Evolutionary conservation across 2,113 vertebrate genomes (phyloP).

Genomic region (Piprites chloris): DNA sequence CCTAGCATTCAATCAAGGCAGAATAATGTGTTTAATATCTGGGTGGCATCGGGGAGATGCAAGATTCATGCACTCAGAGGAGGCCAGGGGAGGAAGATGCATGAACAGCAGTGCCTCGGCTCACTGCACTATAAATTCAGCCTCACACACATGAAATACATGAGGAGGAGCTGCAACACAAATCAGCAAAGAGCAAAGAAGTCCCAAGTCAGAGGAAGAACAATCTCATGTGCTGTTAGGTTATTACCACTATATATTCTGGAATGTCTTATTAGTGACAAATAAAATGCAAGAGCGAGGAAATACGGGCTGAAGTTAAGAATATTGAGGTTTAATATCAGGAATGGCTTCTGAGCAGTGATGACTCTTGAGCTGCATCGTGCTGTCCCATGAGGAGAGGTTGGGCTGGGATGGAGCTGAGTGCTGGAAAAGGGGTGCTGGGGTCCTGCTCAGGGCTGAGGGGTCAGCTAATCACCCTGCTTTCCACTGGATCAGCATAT

Average conservation of each 20-base stretch:
- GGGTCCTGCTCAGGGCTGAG: not conserved
- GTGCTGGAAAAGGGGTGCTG: not conserved
- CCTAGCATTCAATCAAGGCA: conserved; percentile 60
- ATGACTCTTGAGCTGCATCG: not conserved
- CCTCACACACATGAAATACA: not conserved
- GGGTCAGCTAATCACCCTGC: not conserved
- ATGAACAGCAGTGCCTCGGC: conserved; percentile 9
- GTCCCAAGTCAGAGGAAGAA: not conserved
- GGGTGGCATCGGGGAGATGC: conserved; percentile 20
- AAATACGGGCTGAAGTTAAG: not conserved
- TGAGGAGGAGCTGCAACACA: not conserved
- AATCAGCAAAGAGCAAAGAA: not conserved
- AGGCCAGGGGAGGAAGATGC: conserved; percentile 9
- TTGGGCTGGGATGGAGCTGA: not conserved
- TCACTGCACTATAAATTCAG: not conserved
- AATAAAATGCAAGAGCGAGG: not conserved
- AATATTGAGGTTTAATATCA: not conserved
- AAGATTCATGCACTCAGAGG: conserved; percentile 56
- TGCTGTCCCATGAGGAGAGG: not conserved
- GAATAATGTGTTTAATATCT: conserved; percentile 76
- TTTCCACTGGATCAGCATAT: not conserved
- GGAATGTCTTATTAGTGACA: not conserved
- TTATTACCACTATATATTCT: conserved; percentile 32
- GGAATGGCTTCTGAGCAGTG: not conserved
- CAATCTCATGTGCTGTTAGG: not conserved